Evolutionary conservation across 1,140 invertebrate genomes (phyloP).

Genomic region (Steinernema khuongi): DNA sequence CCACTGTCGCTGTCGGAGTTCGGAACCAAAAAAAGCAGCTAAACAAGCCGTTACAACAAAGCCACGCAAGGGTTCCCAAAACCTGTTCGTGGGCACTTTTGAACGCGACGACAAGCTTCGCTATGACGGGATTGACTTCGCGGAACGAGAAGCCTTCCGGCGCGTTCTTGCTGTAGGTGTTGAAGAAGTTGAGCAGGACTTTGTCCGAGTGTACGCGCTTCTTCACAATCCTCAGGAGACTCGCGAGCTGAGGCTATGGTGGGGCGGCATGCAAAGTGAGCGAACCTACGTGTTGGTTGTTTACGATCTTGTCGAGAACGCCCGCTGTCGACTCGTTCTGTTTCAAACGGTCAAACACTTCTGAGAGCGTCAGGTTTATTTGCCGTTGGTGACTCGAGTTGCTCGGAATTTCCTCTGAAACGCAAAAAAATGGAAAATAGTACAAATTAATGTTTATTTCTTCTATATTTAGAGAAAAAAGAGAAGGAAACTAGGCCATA

Average conservation of each 20-base stretch:
- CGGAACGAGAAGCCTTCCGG: constrained; percentile 40
- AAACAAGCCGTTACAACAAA: neutral
- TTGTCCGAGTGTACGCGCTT: constrained; percentile 41
- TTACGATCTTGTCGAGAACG: constrained; percentile 32
- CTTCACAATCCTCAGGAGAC: constrained; percentile 38
- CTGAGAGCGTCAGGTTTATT: constrained; percentile 37
- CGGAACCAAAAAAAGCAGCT: constrained; percentile 2
- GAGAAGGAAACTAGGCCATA: too few relatives aligned
- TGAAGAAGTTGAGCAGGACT: constrained; percentile 40
- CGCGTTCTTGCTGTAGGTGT: constrained; percentile 35
- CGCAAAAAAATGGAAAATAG: neutral
- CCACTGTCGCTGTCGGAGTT: constrained; percentile 5
- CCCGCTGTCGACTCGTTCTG: constrained; percentile 39
- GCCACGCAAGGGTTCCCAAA: neutral
- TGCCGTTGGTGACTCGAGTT: constrained; percentile 41
- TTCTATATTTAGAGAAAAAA: too few relatives aligned
- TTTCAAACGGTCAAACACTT: constrained; percentile 40
- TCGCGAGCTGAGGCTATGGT: constrained; percentile 31
- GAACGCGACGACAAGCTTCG: constrained; percentile 41
- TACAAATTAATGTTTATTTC: constrained; percentile 5
- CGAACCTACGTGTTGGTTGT: neutral
- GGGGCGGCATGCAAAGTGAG: neutral
- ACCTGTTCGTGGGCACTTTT: constrained; percentile 44
- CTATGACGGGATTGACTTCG: constrained; percentile 43
- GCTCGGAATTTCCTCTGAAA: constrained; percentile 20